Evolutionary conservation across 2,113 vertebrate genomes (phyloP), one percentile per base, ranked within the genome.

Genomic region (Gracilinanus agilis): DNA sequence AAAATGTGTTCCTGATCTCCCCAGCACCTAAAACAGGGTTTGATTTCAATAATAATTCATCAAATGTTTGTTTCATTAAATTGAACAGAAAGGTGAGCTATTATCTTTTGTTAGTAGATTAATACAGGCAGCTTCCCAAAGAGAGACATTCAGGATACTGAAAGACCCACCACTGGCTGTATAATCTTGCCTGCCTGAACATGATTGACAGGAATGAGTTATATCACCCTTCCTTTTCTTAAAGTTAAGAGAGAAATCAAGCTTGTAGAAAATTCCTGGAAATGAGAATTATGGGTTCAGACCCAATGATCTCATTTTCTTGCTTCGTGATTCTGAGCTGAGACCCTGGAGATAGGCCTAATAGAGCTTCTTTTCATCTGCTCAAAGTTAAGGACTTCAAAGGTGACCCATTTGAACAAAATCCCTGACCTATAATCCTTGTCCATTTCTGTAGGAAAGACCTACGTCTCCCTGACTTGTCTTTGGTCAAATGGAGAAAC

Each of bases 341-440:
- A 56, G 90, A 91, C 53, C 97, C 23, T 12, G 93, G 96, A 97
- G 94, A 92, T 75, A 97, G 94, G 55, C 95, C 95, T 94, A 90
- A 44, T 29, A 96, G 83, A 55, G 95, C 16, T 92, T 97, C 95
- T 91, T 97, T 98, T 97, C 94, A 97, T 97, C 97, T 97, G 19
- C 9, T 6, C 23, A 92, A 97, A 97, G 53, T 95, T 95, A 61
- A 95, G 89, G 94, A 97, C 93, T 98, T 97, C 98, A 97, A 98
- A 98, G 90, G n/a, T 97, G 97, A 61, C 97, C 97, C 90, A 96
- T 92, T 97, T 97, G 97, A 96, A 95, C 89, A 95, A 95, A 96
- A 97, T 94, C 95, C 90, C 93, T 96, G 95, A 97, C 97, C 96
- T 97, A 67, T 96, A 94, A 95, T 97, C 96, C 67, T 90, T 96